Conservation (phyloP, 1,140 invertebrate genomes). For the Platyscapa corneri region DNA sequence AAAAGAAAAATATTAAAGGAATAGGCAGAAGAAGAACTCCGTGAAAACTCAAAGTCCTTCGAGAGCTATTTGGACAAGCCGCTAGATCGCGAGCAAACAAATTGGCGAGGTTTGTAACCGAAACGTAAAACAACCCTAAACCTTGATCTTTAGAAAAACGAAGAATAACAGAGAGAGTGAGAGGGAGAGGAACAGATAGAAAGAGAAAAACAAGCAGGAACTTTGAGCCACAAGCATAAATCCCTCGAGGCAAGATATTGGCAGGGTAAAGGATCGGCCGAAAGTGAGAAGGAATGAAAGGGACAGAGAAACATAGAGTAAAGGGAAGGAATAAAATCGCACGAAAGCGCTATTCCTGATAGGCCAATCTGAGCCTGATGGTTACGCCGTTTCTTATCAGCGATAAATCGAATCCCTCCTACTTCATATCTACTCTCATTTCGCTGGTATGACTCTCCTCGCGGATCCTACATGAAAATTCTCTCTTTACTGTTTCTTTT, state of each 20-base stretch:
- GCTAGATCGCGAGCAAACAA: conserved; percentile 54
- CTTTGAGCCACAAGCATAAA: conserved; percentile 60
- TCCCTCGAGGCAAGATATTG: conserved; percentile 61
- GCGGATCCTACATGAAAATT: conserved; percentile 24
- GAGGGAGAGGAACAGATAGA: no score
- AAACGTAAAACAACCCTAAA: conserved; percentile 60
- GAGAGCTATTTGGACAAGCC: conserved; percentile 35
- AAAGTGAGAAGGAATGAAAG: conserved; percentile 44
- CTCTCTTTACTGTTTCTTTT: neutral
- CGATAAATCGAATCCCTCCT: conserved; percentile 43
- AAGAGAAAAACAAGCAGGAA: neutral
- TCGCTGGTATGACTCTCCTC: conserved; percentile 3
- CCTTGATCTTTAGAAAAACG: conserved; percentile 49
- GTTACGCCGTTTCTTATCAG: conserved; percentile 42
- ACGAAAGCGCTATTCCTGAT: conserved; percentile 41
- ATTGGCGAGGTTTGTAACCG: conserved; percentile 58
- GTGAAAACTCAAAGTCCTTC: conserved; percentile 22
- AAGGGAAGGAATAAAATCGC: conserved; percentile 48
- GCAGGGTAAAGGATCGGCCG: conserved; percentile 55
- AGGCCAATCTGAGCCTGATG: conserved; percentile 47
- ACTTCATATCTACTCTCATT: conserved; percentile 39
- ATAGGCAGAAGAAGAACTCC: neutral
- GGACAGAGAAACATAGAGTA: conserved; percentile 31
- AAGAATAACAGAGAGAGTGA: conserved; percentile 14
- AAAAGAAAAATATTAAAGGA: neutral